Percentiles rank a stretch among this genome's conserved stretches.
Evolutionary conservation across 2,888 invertebrate genomes (phyloP).

Genomic region (Lypha dubia): DNA sequence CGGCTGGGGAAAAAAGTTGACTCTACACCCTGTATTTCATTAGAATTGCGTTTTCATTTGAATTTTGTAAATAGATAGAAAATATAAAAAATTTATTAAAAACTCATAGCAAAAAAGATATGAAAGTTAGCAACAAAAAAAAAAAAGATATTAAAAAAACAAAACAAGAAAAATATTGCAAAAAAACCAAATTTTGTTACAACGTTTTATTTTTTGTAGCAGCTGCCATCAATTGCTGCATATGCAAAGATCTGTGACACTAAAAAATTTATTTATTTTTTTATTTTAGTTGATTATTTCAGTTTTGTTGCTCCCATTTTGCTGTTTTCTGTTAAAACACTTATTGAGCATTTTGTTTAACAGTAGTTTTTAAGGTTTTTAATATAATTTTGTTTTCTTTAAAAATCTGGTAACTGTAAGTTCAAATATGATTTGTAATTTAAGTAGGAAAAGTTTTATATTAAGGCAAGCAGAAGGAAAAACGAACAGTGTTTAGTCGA

Average conservation of each 20-base stretch:
- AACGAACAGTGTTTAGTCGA: too few relatives aligned
- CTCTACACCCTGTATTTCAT: slow-evolving; percentile 81
- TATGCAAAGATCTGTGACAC: neutral
- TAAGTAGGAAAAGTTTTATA: neutral
- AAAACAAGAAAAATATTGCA: neutral
- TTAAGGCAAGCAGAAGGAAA: too few relatives aligned
- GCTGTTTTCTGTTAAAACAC: slow-evolving; percentile 36
- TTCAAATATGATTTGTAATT: slow-evolving; percentile 22
- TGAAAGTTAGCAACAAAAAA: neutral
- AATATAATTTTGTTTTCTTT: neutral
- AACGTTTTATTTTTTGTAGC: neutral
- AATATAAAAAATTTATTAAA: slow-evolving; percentile 31
- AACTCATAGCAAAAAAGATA: neutral
- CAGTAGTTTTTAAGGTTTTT: slow-evolving; percentile 19
- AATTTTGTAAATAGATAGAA: slow-evolving; percentile 20
- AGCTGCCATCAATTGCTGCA: slow-evolving; percentile 15
- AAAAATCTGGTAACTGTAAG: slow-evolving; percentile 10
- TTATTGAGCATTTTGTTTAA: slow-evolving; percentile 37
- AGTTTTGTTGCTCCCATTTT: slow-evolving; percentile 13
- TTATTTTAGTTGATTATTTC: neutral
- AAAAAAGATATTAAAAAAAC: slow-evolving; percentile 1
- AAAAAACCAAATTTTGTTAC: neutral
- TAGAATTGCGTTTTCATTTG: slow-evolving; percentile 1
- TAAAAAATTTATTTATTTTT: slow-evolving; percentile 14
- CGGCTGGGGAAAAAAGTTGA: slow-evolving; percentile 83